Evolutionary conservation across 2,888 invertebrate genomes (phyloP).

Genomic region (Scaeva pyrastri): DNA sequence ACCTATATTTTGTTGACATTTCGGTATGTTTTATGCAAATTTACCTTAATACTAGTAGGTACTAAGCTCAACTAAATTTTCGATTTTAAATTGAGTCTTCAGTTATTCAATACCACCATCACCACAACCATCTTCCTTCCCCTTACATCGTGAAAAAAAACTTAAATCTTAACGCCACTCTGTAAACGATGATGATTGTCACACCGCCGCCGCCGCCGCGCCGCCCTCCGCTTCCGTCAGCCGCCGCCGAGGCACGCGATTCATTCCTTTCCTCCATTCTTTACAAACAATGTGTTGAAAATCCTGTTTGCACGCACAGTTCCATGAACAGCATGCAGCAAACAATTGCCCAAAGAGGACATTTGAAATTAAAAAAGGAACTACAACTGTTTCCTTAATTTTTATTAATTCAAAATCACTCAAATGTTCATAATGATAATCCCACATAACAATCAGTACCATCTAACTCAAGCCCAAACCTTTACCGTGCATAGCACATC

Average conservation of each 20-base stretch:
- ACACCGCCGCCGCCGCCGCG: background rate
- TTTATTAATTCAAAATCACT: slow-evolving; percentile 82
- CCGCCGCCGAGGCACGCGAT: slow-evolving; percentile 1
- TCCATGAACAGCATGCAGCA: slow-evolving; percentile 58
- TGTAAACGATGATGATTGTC: no score
- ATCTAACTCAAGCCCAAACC: slow-evolving; percentile 37
- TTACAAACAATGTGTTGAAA: slow-evolving; percentile 58
- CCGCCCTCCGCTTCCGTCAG: no score
- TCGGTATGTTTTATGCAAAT: no score
- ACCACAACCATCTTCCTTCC: no score
- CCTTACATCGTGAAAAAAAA: no score
- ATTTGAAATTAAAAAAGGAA: slow-evolving; percentile 66
- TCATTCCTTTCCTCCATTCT: background rate
- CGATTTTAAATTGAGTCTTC: no score
- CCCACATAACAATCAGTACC: slow-evolving; percentile 78
- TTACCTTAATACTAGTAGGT: no score
- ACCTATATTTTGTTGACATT: no score
- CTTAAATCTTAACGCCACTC: no score
- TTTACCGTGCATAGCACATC: slow-evolving; percentile 1
- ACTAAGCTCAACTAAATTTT: no score
- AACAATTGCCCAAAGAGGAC: slow-evolving; percentile 47
- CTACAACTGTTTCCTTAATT: slow-evolving; percentile 82
- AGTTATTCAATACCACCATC: no score
- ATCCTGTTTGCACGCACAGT: slow-evolving; percentile 68
- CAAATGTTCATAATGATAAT: slow-evolving; percentile 82